These are phyloP conservation scores for Butorides virescens DNA, from an alignment of 2,113 vertebrate species.

Conservation along the genomic window DNA sequence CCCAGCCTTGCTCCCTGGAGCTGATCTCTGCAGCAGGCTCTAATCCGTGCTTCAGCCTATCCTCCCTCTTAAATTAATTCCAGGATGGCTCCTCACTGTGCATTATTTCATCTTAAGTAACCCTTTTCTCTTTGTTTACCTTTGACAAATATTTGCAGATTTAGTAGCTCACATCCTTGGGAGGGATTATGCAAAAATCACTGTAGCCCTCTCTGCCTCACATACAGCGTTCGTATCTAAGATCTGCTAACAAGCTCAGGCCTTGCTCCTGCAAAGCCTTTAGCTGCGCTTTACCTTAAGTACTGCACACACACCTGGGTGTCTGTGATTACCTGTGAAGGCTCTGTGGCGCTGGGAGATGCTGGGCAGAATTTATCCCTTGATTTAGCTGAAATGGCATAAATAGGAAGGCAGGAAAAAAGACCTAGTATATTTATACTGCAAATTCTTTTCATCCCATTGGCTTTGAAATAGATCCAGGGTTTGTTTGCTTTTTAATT, in stretches of 20 bases:
- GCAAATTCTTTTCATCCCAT: slow-evolving; percentile 9
- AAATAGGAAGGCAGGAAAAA: background rate
- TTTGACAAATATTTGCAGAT: slow-evolving; percentile 28
- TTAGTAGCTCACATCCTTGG: background rate
- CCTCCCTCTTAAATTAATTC: background rate
- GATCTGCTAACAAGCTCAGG: background rate
- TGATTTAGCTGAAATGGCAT: background rate
- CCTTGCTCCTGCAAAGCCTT: background rate
- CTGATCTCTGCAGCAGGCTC: background rate
- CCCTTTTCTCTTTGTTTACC: slow-evolving; percentile 1
- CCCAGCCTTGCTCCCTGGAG: background rate
- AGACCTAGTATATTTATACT: background rate
- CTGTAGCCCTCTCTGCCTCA: background rate
- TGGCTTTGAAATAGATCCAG: background rate
- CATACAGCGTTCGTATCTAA: background rate
- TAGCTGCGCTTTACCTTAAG: background rate
- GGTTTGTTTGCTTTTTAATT: slow-evolving; percentile 4
- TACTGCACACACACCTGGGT: accelerated
- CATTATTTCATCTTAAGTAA: background rate
- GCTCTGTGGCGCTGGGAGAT: background rate
- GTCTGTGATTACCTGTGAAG: background rate
- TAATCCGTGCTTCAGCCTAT: background rate
- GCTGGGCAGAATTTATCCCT: background rate
- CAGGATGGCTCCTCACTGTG: background rate
- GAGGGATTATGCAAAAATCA: background rate